phyloP scores from a whole-genome alignment of 2,888 invertebrate genomes.

The Lasioglossum marginatum region DNA sequence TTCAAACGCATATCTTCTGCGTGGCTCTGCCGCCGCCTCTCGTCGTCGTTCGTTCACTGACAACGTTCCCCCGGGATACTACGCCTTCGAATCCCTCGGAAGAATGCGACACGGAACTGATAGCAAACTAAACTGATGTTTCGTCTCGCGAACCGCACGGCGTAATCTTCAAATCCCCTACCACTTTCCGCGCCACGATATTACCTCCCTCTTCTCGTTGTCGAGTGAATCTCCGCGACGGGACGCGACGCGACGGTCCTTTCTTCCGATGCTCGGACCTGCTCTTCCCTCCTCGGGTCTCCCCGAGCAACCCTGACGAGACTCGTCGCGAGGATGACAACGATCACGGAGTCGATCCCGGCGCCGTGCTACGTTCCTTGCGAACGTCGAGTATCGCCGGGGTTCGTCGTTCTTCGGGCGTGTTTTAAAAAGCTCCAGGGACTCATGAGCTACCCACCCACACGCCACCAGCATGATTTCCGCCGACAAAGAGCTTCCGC shows the following conservation, averaged over 20 bases:
- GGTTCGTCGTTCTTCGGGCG: slow-evolving; percentile 44
- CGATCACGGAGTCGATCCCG: background rate
- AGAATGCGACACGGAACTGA: slow-evolving; percentile 60
- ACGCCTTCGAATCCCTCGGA: slow-evolving; percentile 19
- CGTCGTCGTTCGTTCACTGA: background rate
- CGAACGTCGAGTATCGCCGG: slow-evolving; percentile 40
- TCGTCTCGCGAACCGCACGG: slow-evolving; percentile 70
- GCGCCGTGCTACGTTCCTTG: background rate
- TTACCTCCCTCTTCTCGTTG: slow-evolving; percentile 39
- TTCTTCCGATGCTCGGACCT: background rate
- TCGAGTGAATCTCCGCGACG: slow-evolving; percentile 31
- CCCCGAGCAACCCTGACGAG: background rate
- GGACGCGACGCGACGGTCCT: background rate
- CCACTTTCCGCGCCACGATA: slow-evolving; percentile 69
- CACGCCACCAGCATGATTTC: background rate
- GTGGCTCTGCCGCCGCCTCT: background rate
- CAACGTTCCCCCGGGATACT: slow-evolving; percentile 7
- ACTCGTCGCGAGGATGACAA: background rate
- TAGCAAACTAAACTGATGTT: slow-evolving; percentile 75
- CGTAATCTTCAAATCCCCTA: slow-evolving; percentile 78
- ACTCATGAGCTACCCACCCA: background rate
- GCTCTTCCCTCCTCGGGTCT: background rate
- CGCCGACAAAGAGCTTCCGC: background rate
- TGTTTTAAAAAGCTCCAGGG: slow-evolving; percentile 26
- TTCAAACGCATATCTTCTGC: background rate